phyloP scores from a whole-genome alignment of 1,140 invertebrate genomes.

The Drosophila nigromelanica region DNA sequence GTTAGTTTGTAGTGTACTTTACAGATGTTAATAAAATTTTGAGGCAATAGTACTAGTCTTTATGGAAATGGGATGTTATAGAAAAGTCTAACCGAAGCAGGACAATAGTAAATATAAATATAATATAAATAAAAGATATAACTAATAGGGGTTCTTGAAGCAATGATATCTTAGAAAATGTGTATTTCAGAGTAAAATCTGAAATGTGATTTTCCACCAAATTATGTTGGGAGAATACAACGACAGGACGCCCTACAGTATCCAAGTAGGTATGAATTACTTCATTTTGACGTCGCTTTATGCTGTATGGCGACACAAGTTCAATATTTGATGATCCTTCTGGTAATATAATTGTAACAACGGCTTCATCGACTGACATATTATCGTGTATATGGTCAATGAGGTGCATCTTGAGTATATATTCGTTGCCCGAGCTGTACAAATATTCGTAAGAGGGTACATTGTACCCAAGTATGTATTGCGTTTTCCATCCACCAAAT shows the following conservation, averaged over 20 bases:
- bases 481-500: slow-evolving; percentile 99
- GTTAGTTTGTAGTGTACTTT: neutral
- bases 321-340: slow-evolving; percentile 94
- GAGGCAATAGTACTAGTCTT: slow-evolving; percentile 72
- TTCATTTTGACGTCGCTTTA: slow-evolving; percentile 90
- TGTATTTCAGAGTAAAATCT: slow-evolving; percentile 94
- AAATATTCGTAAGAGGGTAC: slow-evolving; percentile 98
- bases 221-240: slow-evolving; percentile 94
- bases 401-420: slow-evolving; percentile 95
- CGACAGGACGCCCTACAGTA: slow-evolving; percentile 95
- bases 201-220: slow-evolving; percentile 98
- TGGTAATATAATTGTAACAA: slow-evolving; percentile 96
- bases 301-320: slow-evolving; percentile 92
- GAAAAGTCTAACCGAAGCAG: slow-evolving; percentile 98
- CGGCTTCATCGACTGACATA: slow-evolving; percentile 96
- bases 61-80: slow-evolving; percentile 86
- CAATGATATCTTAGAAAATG: slow-evolving; percentile 93
- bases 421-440: slow-evolving; percentile 92
- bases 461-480: slow-evolving; percentile 98
- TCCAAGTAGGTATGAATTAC: slow-evolving; percentile 98
- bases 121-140: slow-evolving; percentile 93
- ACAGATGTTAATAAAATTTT: neutral
- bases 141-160: slow-evolving; percentile 97
- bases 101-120: slow-evolving; percentile 96
- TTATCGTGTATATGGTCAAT: slow-evolving; percentile 99